These are phyloP conservation scores for Desmophyllum pertusum DNA, from an alignment of 92 coral and sea anemone species.

Conservation along the genomic window DNA sequence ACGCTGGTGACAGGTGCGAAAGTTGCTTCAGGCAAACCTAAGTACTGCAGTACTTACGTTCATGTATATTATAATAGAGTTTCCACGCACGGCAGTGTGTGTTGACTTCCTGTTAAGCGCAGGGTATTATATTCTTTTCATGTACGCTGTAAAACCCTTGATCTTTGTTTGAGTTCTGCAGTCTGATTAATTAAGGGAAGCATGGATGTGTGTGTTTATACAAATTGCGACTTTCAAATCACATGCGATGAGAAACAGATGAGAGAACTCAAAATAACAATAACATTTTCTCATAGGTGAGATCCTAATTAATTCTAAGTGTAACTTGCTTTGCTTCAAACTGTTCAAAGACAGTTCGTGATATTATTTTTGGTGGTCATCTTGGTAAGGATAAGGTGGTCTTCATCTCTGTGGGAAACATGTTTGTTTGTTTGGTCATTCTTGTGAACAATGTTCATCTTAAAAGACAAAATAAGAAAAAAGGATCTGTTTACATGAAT, in stretches of 20 bases:
- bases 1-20: conserved; percentile 5
- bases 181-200: background rate
- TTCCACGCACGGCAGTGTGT: background rate
- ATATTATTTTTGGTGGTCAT: background rate
- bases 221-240: background rate
- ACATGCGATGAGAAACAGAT: background rate
- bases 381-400: background rate
- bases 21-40: background rate
- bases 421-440: background rate
- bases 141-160: too few species aligned
- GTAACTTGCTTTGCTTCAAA: background rate
- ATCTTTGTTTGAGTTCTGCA: background rate
- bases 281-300: background rate
- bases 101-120: background rate
- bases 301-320: background rate
- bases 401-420: background rate
- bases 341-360: background rate
- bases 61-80: background rate
- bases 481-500: too few species aligned
- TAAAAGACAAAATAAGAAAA: background rate
- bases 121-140: background rate
- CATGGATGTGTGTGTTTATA: background rate
- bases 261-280: background rate
- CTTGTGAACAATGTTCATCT: background rate
- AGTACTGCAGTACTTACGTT: background rate